Evolutionary conservation across 2,888 invertebrate genomes (phyloP).

Genomic region (Pollenia labialis): DNA sequence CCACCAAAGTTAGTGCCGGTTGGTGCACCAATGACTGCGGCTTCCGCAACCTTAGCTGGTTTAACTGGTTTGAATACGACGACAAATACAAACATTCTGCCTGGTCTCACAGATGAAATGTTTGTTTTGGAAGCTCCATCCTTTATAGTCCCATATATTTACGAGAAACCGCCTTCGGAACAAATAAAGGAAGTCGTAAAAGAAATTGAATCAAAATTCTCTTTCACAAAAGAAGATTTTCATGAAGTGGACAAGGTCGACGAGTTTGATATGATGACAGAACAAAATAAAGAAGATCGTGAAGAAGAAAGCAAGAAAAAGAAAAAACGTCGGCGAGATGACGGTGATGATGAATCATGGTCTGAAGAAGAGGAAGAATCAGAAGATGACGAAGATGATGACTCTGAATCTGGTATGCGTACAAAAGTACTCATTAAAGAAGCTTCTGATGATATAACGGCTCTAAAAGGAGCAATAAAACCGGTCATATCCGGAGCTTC

Average conservation of each 20-base stretch:
- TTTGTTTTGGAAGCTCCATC: slow-evolving; percentile 96
- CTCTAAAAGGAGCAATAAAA: slow-evolving; percentile 84
- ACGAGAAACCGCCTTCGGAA: slow-evolving; percentile 93
- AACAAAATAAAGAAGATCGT: slow-evolving; percentile 83
- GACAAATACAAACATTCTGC: slow-evolving; percentile 88
- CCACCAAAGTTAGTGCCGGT: slow-evolving; percentile 79
- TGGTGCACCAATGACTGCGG: slow-evolving; percentile 57
- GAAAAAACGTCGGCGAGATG: slow-evolving; percentile 82
- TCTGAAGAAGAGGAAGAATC: slow-evolving; percentile 86
- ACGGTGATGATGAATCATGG: slow-evolving; percentile 87
- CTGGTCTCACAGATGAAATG: slow-evolving; percentile 95
- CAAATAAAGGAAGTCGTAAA: slow-evolving; percentile 90
- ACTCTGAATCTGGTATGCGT: slow-evolving; percentile 85
- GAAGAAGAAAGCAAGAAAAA: slow-evolving; percentile 80
- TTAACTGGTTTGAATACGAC: slow-evolving; percentile 77
- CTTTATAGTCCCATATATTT: slow-evolving; percentile 96
- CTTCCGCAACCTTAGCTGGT: slow-evolving; percentile 73
- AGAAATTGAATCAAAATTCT: slow-evolving; percentile 87
- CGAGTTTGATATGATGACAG: slow-evolving; percentile 85
- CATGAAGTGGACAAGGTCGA: slow-evolving; percentile 86
- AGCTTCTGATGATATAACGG: slow-evolving; percentile 85
- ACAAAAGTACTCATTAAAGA: slow-evolving; percentile 85
- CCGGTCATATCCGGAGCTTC: slow-evolving; percentile 82
- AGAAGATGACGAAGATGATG: slow-evolving; percentile 84
- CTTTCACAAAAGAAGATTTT: slow-evolving; percentile 84